Evolutionary conservation across 2,888 invertebrate species (phyloP), one percentile per base, ranked within the genome.

Genomic region (Tipula confusa): DNA sequence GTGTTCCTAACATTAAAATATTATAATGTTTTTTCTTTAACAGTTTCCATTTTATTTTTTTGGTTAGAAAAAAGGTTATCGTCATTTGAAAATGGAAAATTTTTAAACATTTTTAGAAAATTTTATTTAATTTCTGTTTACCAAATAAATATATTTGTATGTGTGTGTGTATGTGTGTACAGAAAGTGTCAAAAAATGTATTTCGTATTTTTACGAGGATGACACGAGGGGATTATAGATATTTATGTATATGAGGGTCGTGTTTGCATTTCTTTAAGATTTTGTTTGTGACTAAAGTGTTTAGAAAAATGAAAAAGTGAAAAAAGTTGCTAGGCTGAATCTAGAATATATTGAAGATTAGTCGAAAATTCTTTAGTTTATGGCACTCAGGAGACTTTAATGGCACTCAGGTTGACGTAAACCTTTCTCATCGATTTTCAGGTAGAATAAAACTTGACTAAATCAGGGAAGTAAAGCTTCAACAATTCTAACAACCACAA

Each of bases 1-100:
- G 18, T 64, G 24, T 64, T 64, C 64, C 24, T 24, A 64, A 64
- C 64, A 64, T 64, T 64, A 64, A 64, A 64, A 64, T 64, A 64
- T 64, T 64, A 64, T 64, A 64, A 64, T 64, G 64, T 64, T 64
- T 64, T 64, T 64, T 18, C 64, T 64, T 64, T 64, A 64, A 64
- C 64, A 64, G 64, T 64, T 64, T 64, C 24, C 64, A 64, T 64
- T 64, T n/a, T n/a, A n/a, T n/a, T n/a, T n/a, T n/a, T 64, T 64
- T 64, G 64, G 64, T 64, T 64, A 64, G 64, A 64, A 64, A 64
- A 64, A 64, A 64, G 64, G 64, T 64, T 64, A 64, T 64, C 64
- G 64, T 64, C 64, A 64, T 64, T 64, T 64, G 24, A 64, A 64
- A 64, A 64, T 64, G 64, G 24, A 64, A 64, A 64, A 64, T 24